A percentile compares a stretch with the other conserved stretches of the same genome.
Evolutionary conservation across 1,140 invertebrate genomes (phyloP).

Genomic region (Andrena cerasifolii): DNA sequence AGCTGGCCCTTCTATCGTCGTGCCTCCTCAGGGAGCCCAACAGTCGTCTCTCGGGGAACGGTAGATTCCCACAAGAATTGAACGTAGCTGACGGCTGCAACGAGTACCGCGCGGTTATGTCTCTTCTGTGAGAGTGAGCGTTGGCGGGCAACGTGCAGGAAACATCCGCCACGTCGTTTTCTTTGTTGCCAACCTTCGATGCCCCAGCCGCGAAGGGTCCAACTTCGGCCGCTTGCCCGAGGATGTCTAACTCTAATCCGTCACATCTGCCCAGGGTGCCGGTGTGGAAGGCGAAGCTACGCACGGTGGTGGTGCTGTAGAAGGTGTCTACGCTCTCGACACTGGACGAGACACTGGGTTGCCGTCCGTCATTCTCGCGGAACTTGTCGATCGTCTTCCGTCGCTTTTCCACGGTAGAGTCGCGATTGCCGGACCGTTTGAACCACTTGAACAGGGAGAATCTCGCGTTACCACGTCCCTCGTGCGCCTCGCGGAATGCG

Average conservation of each 20-base stretch:
- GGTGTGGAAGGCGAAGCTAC: conserved; percentile 87
- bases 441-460: conserved; percentile 80
- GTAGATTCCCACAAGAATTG: conserved; percentile 83
- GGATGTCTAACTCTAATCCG: conserved; percentile 58
- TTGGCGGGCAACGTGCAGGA: conserved; percentile 69
- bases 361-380: conserved; percentile 21
- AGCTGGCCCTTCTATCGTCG: conserved; percentile 80
- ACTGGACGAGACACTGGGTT: conserved; percentile 76
- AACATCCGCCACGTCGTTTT: conserved; percentile 53
- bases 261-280: conserved; percentile 63
- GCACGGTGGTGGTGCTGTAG: conserved; percentile 87
- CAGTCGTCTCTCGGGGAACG: conserved; percentile 63
- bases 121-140: conserved; percentile 56
- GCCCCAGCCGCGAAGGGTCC: conserved; percentile 84
- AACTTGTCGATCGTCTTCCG: conserved; percentile 40
- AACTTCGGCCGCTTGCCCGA: conserved; percentile 79
- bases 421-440: conserved; percentile 62
- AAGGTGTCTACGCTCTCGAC: conserved; percentile 84
- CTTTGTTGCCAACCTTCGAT: conserved; percentile 70
- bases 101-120: conserved; percentile 74
- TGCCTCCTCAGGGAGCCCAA: conserved; percentile 70
- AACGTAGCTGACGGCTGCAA: conserved; percentile 79
- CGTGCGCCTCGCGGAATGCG: conserved; percentile 31
- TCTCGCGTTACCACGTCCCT: conserved; percentile 51
- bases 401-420: conserved; percentile 55